Evolutionary conservation across 2,888 invertebrate species (phyloP), one percentile per base, ranked within the genome.

Genomic region (Scrobipalpa costella): DNA sequence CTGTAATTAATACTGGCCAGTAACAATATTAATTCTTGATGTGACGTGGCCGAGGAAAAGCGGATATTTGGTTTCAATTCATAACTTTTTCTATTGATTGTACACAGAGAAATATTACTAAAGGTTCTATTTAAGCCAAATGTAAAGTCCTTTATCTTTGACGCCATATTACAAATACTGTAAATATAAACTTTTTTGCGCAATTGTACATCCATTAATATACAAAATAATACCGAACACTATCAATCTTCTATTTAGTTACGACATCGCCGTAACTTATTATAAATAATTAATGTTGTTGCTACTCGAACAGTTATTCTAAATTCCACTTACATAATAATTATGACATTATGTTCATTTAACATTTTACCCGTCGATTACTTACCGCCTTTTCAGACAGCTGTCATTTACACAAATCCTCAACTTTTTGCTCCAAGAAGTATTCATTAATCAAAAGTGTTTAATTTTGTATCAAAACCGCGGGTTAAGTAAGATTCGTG

Each of bases 401-500:
- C 61, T 61, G 61, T 61, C 61, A 61, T 52, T 61, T 61, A 38
- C 61, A 52, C 19, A 52, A 61, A 13, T 50, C 27, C 49, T 61
- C 13, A 61, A 61, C 61, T 52, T 61, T 52, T 61, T 60, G 15
- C 47, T 17, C 7, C 7, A 11, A 17, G 34, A 49, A 27, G 21
- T 33, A 33, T 60, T 61, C 61, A 61, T 61, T 50, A 61, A 61
- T 61, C 52, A 52, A 61, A n/a, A 38, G 13, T 17, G 61, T 52
- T 61, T 61, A 52, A 52, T 61, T 52, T 52, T 61, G 19, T 61
- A 61, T 52, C 52, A 61, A 61, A 52, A 61, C 50, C 61, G 8
- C 44, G 15, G 59, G 60, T 60, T 60, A 34, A 60, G 60, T 60
- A 60, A 64, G 63, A 49, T 36, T 63, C 36, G 49, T 63, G 58